Percentiles rank a stretch among this genome's conserved stretches.
phyloP scores from a whole-genome alignment of 2,797 vertebrate genomes.

The Sphaeramia orbicularis region DNA sequence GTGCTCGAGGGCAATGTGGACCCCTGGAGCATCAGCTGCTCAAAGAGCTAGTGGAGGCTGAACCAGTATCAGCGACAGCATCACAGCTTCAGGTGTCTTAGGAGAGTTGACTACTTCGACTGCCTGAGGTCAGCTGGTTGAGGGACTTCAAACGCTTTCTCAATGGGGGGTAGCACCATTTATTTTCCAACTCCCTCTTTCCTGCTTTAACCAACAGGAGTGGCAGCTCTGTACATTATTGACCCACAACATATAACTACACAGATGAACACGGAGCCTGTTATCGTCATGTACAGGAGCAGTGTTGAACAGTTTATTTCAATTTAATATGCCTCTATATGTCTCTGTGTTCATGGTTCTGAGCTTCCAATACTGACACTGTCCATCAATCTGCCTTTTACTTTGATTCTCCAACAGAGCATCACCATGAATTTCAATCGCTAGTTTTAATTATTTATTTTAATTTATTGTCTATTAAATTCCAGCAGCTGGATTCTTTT shows the following conservation, averaged over 20 bases:
- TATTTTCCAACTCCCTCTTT: constrained; percentile 15
- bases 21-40: background rate
- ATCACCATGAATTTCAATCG: no score
- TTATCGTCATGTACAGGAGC: background rate
- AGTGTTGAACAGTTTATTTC: background rate
- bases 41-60: constrained; percentile 32
- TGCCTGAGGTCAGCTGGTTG: constrained; percentile 27
- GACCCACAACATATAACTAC: constrained; percentile 6
- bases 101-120: constrained; percentile 6
- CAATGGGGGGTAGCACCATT: constrained; percentile 23
- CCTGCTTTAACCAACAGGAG: constrained; percentile 24
- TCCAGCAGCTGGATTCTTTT: no score
- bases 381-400: no score
- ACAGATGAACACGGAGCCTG: background rate
- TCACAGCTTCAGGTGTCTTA: background rate
- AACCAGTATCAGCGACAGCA: constrained; percentile 28
- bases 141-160: constrained; percentile 70
- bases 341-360: background rate
- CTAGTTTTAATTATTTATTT: no score
- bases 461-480: no score
- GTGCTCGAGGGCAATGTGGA: background rate
- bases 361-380: background rate
- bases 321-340: background rate
- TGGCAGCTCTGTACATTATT: constrained; percentile 16
- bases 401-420: no score